Conservation (phyloP, 1,140 invertebrate genomes). For the Microplitis demolitor region DNA sequence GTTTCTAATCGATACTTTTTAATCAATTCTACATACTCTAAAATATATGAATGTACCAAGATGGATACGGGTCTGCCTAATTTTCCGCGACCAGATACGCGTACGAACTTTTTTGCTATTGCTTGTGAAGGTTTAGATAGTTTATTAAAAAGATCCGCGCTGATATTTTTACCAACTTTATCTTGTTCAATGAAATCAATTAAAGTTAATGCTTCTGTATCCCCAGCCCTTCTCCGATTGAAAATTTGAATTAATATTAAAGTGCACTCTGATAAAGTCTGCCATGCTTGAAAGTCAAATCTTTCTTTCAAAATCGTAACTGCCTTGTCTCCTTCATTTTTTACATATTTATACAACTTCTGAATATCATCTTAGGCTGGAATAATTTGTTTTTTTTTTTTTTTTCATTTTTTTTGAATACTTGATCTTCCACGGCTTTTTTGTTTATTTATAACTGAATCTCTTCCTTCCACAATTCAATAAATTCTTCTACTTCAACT, state of each 20-base stretch:
- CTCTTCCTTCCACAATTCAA: conserved; percentile 19
- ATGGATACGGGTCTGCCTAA: neutral
- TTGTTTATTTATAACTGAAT: conserved; percentile 15
- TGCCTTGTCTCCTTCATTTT: neutral
- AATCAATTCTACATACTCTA: neutral
- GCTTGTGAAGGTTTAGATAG: neutral
- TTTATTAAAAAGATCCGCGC: neutral
- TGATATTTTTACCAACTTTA: neutral
- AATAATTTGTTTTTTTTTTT: conserved; percentile 19
- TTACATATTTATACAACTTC: conserved; percentile 3
- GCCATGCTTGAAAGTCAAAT: neutral
- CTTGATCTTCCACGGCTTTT: conserved; percentile 19
- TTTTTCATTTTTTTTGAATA: neutral
- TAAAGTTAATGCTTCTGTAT: neutral
- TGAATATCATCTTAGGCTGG: conserved; percentile 25
- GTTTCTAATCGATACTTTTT: neutral
- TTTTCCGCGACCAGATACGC: neutral
- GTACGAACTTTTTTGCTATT: neutral
- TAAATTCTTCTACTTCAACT: conserved; percentile 22
- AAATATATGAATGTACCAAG: neutral
- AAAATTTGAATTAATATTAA: conserved; percentile 3
- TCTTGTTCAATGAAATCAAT: neutral
- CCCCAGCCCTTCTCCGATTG: conserved; percentile 4
- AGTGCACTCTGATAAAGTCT: neutral
- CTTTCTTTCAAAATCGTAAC: neutral